Evolutionary conservation across 2,113 vertebrate species (phyloP).

Genomic region (Alces alces): DNA sequence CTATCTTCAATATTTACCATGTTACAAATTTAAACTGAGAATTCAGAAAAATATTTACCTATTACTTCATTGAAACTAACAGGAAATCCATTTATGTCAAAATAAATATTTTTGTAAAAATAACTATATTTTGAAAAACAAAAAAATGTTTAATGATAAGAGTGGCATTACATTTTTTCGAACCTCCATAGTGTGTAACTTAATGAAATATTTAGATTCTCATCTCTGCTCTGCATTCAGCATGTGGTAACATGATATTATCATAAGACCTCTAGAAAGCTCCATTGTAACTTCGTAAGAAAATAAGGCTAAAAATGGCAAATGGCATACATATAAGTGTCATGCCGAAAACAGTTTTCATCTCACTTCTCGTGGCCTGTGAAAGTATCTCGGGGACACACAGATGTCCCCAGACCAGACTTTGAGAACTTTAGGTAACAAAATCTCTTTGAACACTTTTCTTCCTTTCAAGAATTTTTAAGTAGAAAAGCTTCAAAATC

Average conservation of each 20-base stretch:
- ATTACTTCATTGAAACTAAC: not conserved
- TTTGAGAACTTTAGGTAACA: not conserved
- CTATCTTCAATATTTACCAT: not conserved
- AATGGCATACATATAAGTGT: not conserved
- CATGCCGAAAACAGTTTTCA: not conserved
- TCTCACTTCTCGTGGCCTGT: not conserved
- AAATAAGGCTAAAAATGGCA: not conserved
- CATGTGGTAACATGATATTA: not conserved
- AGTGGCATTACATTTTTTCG: not conserved
- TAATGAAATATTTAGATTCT: not conserved
- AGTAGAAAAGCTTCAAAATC: not conserved
- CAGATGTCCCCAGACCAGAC: not conserved
- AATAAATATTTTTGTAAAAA: not conserved
- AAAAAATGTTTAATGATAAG: not conserved
- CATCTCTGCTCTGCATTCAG: not conserved
- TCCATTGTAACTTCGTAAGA: not conserved
- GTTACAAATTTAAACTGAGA: conserved; percentile 19
- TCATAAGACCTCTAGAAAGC: not conserved
- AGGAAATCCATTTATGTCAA: not conserved
- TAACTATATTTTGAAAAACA: not conserved
- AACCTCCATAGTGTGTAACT: not conserved
- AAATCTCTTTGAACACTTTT: not conserved
- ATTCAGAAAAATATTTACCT: not conserved
- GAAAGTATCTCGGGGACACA: not conserved
- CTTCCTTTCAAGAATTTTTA: not conserved